Conservation (phyloP, 1,140 invertebrate species). For the Mercenaria mercenaria region DNA sequence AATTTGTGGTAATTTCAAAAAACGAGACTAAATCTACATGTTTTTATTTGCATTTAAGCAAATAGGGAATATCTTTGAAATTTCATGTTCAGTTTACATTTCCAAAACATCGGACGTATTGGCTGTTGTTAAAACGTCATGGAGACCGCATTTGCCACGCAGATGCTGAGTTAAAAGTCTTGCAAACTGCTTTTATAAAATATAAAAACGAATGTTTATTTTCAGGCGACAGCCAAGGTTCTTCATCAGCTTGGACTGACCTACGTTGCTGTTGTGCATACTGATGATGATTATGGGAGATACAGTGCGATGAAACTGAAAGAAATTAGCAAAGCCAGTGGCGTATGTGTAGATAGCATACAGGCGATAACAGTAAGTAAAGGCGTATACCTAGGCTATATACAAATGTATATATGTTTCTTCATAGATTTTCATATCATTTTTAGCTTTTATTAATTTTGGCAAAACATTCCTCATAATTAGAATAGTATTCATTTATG, state of each 20-base stretch:
- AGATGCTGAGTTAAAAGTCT: too few species aligned
- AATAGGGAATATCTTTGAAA: too few species aligned
- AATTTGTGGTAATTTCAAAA: too few species aligned
- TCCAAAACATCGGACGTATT: too few species aligned
- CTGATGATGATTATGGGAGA: conserved; percentile 74
- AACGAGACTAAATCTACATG: too few species aligned
- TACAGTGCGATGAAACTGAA: conserved; percentile 67
- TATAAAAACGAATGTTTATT: neutral
- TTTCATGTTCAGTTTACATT: too few species aligned
- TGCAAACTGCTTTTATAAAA: too few species aligned
- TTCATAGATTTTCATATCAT: conserved; percentile 9
- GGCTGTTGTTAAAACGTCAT: too few species aligned
- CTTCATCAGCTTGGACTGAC: conserved; percentile 76
- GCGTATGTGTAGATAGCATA: conserved; percentile 74
- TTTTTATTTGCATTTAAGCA: too few species aligned
- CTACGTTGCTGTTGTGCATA: conserved; percentile 78
- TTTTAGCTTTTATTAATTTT: conserved; percentile 17
- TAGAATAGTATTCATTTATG: too few species aligned
- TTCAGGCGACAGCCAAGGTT: conserved; percentile 76
- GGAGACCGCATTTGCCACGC: too few species aligned
- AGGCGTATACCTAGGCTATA: too few species aligned
- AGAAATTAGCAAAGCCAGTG: conserved; percentile 57
- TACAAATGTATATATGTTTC: neutral
- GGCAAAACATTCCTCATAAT: neutral
- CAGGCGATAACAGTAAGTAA: conserved; percentile 33